Percentiles rank a stretch among this genome's conserved stretches.
phyloP scores from a whole-genome alignment of 2,113 vertebrate species.

The Mormyrus iriodes region DNA sequence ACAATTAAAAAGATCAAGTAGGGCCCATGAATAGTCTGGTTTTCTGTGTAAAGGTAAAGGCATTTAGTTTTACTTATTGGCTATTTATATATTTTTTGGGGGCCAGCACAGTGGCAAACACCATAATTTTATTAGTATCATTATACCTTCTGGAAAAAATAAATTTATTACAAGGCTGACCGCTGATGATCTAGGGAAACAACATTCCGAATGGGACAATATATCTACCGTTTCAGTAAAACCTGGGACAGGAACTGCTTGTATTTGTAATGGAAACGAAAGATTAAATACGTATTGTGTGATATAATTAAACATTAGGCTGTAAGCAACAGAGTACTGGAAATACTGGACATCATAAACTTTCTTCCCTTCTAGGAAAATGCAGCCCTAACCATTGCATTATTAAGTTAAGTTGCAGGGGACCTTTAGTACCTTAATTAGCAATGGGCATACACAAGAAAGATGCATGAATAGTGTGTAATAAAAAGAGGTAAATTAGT shows the following conservation, averaged over 20 bases:
- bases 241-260: neutral
- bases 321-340: neutral
- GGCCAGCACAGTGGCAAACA: neutral
- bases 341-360: neutral
- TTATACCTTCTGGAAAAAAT: neutral
- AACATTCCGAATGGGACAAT: neutral
- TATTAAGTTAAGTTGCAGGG: neutral
- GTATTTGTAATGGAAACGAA: slow-evolving; percentile 9
- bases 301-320: slow-evolving; percentile 11
- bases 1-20: neutral
- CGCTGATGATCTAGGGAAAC: neutral
- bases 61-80: neutral
- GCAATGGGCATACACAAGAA: neutral
- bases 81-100: neutral
- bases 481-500: neutral
- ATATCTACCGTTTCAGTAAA: neutral
- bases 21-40: neutral
- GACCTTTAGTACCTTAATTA: neutral
- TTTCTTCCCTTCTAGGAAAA: neutral
- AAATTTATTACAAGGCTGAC: neutral
- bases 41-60: neutral
- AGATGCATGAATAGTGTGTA: neutral
- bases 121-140: neutral
- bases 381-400: neutral
- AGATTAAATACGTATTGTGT: slow-evolving; percentile 11